phyloP scores from a whole-genome alignment of 2,113 vertebrate species.

The Hippocampus comes region DNA sequence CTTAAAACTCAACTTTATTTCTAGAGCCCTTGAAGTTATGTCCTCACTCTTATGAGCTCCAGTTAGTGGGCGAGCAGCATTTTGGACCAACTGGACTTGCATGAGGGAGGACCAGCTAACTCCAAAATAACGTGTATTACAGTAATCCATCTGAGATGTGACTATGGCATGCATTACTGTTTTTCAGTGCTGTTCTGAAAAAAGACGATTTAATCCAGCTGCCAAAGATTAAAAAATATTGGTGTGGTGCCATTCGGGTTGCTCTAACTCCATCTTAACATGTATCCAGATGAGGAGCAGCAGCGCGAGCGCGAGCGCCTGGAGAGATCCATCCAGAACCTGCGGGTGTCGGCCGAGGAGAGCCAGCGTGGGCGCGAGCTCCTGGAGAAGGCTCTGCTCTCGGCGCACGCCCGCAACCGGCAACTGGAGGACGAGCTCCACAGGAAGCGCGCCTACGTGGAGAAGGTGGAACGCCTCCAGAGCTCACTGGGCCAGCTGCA shows the following conservation, averaged over 20 bases:
- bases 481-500: constrained; percentile 91
- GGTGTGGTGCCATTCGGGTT: background rate
- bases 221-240: no score
- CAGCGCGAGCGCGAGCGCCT: constrained; percentile 85
- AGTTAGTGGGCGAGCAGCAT: no score
- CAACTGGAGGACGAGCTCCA: constrained; percentile 87
- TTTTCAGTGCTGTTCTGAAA: no score
- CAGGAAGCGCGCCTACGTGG: constrained; percentile 89
- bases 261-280: background rate
- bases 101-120: no score
- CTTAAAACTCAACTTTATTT: no score
- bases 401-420: constrained; percentile 78
- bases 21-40: background rate
- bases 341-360: constrained; percentile 83
- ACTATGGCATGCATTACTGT: no score
- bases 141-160: no score
- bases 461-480: constrained; percentile 93
- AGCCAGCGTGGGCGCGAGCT: constrained; percentile 83
- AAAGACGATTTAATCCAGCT: no score
- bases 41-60: no score
- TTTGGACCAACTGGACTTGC: no score
- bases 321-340: constrained; percentile 79
- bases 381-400: constrained; percentile 86
- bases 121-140: no score
- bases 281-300: constrained; percentile 81